Evolutionary conservation across 2,888 invertebrate genomes (phyloP), one percentile per base, ranked within the genome.

Genomic region (Drosophila histrio): DNA sequence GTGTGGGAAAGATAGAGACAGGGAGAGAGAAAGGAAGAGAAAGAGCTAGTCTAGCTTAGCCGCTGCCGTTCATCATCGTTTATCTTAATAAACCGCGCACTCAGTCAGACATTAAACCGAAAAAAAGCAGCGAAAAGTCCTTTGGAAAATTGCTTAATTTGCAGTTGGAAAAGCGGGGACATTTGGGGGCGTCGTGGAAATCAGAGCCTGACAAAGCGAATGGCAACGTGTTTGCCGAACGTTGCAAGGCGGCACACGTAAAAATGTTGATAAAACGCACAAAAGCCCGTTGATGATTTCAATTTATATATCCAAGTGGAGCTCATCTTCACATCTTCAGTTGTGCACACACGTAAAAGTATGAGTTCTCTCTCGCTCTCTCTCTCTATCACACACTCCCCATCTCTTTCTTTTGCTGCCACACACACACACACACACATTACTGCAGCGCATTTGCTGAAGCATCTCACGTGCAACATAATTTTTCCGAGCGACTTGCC

Each of bases 391-490:
- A 15, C 47, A 39, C 52, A 62, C 54, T 26, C 26, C 8, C 26
- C 8, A 8, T 8, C 26, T 26, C 26, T 26, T 26, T 8, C 26
- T 26, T 8, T 8, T 26, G 8, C 26, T 26, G 26, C 9, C 26
- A 26, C 9, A 7, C 26, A 26, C n/a, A n/a, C n/a, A n/a, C n/a
- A n/a, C 52, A 39, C 50, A 61, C 57, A 60, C 62, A 60, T 69
- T 63, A 36, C 59, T 80, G 78, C 79, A 85, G 70, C 67, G 73
- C 69, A 82, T 85, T 81, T 89, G 83, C 77, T 83, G 74, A 89
- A 87, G 89, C 88, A 90, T 77, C 88, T 89, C 89, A 89, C 89
- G 89, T 89, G 90, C 90, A 89, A 86, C 89, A 89, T 89, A 90
- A 90, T 89, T 89, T 88, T 89, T 89, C 89, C 90, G 71, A 80